These are phyloP conservation scores for Apaloderma vittatum DNA, from an alignment of 2,113 vertebrate species.

Conservation along the genomic window DNA sequence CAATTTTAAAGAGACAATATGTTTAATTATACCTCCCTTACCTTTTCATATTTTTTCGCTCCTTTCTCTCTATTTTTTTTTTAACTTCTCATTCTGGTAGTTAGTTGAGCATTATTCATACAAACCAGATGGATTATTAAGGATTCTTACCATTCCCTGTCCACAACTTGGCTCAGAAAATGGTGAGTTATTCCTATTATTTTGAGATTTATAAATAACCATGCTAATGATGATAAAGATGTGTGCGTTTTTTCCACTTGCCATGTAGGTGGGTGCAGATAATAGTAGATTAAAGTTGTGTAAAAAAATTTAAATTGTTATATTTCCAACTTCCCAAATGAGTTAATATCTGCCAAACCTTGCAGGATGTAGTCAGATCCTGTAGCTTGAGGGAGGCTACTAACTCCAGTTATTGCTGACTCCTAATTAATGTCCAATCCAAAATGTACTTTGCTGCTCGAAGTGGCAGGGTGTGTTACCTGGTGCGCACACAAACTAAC, in stretches of 20 bases:
- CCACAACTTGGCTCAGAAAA: constrained; percentile 70
- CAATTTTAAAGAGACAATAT: background rate
- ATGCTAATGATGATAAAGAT: background rate
- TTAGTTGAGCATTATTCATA: constrained; percentile 97
- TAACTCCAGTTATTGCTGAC: background rate
- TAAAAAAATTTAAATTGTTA: background rate
- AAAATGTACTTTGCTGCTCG: background rate
- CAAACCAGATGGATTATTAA: constrained; percentile 92
- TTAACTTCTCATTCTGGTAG: constrained; percentile 68
- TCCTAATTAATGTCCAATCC: background rate
- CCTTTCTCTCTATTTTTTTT: background rate
- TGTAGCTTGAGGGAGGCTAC: background rate
- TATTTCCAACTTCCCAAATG: background rate
- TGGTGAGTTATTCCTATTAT: constrained; percentile 72
- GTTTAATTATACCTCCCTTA: background rate
- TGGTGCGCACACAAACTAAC: accelerated
- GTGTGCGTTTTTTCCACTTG: background rate
- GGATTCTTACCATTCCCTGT: constrained; percentile 86
- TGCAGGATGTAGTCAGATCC: background rate
- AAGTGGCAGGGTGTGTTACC: background rate
- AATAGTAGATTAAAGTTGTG: background rate
- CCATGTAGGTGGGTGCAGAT: background rate
- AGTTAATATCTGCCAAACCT: background rate
- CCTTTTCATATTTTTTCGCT: background rate
- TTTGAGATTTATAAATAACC: background rate